Conservation (phyloP, 2,113 vertebrate species). For the Suricata suricatta region DNA sequence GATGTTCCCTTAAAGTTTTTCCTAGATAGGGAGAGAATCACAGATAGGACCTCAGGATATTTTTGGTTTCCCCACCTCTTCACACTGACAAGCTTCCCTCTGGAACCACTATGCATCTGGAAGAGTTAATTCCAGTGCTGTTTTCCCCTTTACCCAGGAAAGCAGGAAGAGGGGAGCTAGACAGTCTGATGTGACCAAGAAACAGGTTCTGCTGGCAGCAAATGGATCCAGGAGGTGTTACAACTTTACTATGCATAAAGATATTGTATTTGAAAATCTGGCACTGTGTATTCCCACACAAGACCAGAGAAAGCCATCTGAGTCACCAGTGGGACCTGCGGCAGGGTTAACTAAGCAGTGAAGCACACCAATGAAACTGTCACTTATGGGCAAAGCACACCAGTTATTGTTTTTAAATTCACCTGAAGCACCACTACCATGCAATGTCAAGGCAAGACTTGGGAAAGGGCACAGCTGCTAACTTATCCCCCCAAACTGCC, state of each 20-base stretch:
- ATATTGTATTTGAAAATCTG: slow-evolving; percentile 82
- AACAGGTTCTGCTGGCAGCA: slow-evolving; percentile 30
- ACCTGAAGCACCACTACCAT: not conserved
- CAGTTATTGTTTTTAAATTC: slow-evolving; percentile 35
- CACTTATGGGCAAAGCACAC: slow-evolving; percentile 61
- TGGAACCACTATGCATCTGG: not conserved
- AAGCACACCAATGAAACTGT: slow-evolving; percentile 69
- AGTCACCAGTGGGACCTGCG: slow-evolving; percentile 71
- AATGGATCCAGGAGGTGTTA: not conserved
- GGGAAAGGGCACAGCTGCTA: not conserved
- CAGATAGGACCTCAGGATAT: not conserved
- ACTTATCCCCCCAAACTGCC: not conserved
- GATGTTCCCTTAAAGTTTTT: not conserved
- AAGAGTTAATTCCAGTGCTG: not conserved
- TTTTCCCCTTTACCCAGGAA: not conserved
- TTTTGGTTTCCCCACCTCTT: not conserved
- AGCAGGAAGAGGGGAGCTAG: not conserved
- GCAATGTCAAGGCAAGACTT: not conserved
- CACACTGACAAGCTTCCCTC: not conserved
- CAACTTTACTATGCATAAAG: slow-evolving; percentile 79
- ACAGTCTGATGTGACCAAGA: not conserved
- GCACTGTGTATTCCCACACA: slow-evolving; percentile 80
- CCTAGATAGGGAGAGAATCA: not conserved
- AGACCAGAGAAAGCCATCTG: slow-evolving; percentile 74
- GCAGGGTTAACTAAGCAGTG: slow-evolving; percentile 25